Base-by-base conservation (phyloP, 2,797 vertebrate genomes). In the Manis crassicaudata region DNA sequence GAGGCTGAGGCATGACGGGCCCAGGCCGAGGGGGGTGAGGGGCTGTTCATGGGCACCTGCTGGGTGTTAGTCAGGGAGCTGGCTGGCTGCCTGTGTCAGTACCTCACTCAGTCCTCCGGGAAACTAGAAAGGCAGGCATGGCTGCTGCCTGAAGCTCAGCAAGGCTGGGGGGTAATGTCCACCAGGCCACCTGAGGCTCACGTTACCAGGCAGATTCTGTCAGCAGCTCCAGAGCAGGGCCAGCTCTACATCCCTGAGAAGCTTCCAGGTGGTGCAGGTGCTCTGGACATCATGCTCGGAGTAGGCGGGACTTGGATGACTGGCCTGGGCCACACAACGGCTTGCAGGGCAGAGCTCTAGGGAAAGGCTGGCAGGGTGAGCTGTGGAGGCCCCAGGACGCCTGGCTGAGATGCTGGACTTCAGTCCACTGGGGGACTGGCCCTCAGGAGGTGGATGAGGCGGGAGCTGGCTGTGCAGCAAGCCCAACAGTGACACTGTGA, bases 181-280 rank as follows among this genome's bases (percentile, higher is more conserved):
- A 13, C 43, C n/a, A 52, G 17, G n/a, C 67, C 9, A 8, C 52
- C 25, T 0, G 7, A 79, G 25, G 43, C 29, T 67, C 7, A 23
- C 1, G 2, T 17, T 43, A 27, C 7, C 16, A 10, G 9, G 52
- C 5, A 32, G 20, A 25, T 5, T 81, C 17, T 21, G 73, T 35
- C 1, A 0, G 11, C 23, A 10, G 17, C 8, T 70, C 52, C 7
- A n/a, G 60, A n/a, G 7, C 25, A 37, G 32, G 20, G 25, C 37
- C 50, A 35, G 9, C 9, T 63, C 29, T 65, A 13, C 21, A 11
- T 72, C 43, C 23, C 40, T 32, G 46, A 70, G 21, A 29, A 21
- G 17, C 4, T 9, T 32, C 56, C 65, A 5, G 1, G 20, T 1
- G 1, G 25, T 20, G 18, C 10, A 27, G 56, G 50, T 27, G 29